Evolutionary conservation across 1,140 invertebrate species (phyloP).

Genomic region (Helicorthomorpha holstii): DNA sequence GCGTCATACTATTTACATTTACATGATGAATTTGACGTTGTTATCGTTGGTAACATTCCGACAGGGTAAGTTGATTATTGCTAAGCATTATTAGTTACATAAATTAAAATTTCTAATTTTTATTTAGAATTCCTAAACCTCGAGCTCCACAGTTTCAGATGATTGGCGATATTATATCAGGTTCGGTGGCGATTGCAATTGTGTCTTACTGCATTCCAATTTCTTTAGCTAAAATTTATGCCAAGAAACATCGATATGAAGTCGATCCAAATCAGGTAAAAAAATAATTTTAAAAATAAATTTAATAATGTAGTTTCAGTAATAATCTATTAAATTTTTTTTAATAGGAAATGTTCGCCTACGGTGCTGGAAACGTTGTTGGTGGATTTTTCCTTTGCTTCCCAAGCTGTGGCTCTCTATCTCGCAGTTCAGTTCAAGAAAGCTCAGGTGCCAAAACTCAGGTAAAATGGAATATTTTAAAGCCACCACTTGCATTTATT

Average conservation of each 20-base stretch:
- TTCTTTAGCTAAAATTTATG: constrained; percentile 37
- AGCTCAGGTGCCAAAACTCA: constrained; percentile 15
- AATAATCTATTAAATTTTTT: not conserved
- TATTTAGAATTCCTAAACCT: constrained; percentile 36
- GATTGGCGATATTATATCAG: constrained; percentile 30
- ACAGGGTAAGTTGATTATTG: constrained; percentile 27
- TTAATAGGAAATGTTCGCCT: constrained; percentile 13
- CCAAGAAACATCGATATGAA: constrained; percentile 36
- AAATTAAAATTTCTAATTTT: not conserved
- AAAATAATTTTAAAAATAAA: not conserved
- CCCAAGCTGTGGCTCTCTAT: constrained; percentile 14
- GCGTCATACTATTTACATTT: constrained; percentile 27
- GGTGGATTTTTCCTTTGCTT: constrained; percentile 15
- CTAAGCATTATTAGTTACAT: not conserved
- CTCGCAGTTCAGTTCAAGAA: constrained; percentile 15
- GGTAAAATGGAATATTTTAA: not conserved
- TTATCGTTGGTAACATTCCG: constrained; percentile 30
- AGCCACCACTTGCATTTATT: not conserved
- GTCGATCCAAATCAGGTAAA: constrained; percentile 35
- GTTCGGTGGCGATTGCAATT: constrained; percentile 30
- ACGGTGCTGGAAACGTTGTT: constrained; percentile 12
- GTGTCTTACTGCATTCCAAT: constrained; percentile 37
- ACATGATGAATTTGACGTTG: constrained; percentile 25
- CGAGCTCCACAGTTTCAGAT: constrained; percentile 36
- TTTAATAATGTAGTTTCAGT: not conserved